Base-by-base conservation (phyloP, 2,113 vertebrate genomes). In the Chaenogobius annularis region DNA sequence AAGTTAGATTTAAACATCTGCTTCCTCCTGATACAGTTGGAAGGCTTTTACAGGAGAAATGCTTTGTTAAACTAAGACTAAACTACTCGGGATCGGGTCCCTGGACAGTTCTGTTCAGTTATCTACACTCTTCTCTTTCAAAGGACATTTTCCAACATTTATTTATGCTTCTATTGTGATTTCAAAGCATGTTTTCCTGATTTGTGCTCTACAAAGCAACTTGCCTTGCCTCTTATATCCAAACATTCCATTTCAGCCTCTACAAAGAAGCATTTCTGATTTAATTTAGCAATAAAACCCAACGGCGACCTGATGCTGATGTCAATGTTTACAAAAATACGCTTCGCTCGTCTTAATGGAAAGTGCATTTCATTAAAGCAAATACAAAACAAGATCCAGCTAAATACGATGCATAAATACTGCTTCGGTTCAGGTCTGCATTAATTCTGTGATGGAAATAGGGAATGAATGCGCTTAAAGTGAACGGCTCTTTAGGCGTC, bases 401-500 rank as follows among this genome's bases (percentile, higher is more conserved):
- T 20, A 3, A 7, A 11, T 20, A 3, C 3, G 52, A 8, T 55
- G 22, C 22, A 58, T 23, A 20, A 22, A 58, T 23, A 26, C 10
- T 13, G 55, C 22, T 58, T 23, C 13, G 13, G 5, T 58, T 12
- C 3, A 13, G 20, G 55, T 58, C 12, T 2, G 26, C 4, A 31
- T 2, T 31, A 31, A 31, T 31, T 31, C 26, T 35, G 23, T 74
- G 46, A 11, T n/a, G 26, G 70, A 73, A 0, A 63, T 13, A 14
- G 4, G 0, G 46, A 66, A 73, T 61, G 23, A 55, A 65, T 22
- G 1, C 7, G 37, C 7, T 10, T 13, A 48, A 15, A 74, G 47
- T n/a, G 68, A 78, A 20, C 2, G 59, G 56, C 63, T 70, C n/a
- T 72, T 20, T 55, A 46, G 63, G 74, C 56, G 19, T 7, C 9